Conservation (phyloP, 2,113 vertebrate genomes). For the Athene cunicularia region DNA sequence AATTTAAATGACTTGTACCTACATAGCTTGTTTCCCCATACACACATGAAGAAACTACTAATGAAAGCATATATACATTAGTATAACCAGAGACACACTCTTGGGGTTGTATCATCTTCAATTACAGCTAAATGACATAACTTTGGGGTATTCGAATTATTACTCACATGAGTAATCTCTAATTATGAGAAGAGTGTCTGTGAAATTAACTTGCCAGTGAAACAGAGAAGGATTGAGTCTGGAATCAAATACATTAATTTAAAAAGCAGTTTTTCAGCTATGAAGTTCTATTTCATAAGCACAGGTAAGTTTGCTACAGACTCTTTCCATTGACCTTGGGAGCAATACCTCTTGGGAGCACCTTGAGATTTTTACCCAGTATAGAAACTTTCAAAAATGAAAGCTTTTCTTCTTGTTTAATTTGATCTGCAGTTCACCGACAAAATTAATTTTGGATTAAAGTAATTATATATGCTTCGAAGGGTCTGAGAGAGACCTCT, state of each 20-base stretch:
- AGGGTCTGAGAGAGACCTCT: neutral
- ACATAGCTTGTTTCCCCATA: neutral
- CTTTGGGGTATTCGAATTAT: constrained; percentile 33
- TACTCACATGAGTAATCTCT: constrained; percentile 40
- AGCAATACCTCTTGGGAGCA: neutral
- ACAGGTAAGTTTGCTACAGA: neutral
- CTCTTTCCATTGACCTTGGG: neutral
- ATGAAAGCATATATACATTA: neutral
- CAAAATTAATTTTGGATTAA: neutral
- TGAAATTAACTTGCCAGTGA: constrained; percentile 34
- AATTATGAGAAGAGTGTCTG: constrained; percentile 27
- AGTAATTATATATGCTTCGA: neutral
- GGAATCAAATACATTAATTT: neutral
- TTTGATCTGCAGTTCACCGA: neutral
- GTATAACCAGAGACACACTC: neutral
- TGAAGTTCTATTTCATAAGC: neutral
- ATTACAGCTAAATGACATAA: constrained; percentile 49
- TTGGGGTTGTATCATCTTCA: constrained; percentile 16
- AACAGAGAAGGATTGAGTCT: neutral
- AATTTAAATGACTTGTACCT: neutral
- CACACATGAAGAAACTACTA: neutral
- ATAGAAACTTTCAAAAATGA: neutral
- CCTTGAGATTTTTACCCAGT: neutral
- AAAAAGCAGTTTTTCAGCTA: neutral
- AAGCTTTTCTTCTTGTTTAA: neutral